Percentiles rank a stretch among this genome's conserved stretches.
phyloP scores from a whole-genome alignment of 2,113 vertebrate genomes.

The Perca schrenkii region DNA sequence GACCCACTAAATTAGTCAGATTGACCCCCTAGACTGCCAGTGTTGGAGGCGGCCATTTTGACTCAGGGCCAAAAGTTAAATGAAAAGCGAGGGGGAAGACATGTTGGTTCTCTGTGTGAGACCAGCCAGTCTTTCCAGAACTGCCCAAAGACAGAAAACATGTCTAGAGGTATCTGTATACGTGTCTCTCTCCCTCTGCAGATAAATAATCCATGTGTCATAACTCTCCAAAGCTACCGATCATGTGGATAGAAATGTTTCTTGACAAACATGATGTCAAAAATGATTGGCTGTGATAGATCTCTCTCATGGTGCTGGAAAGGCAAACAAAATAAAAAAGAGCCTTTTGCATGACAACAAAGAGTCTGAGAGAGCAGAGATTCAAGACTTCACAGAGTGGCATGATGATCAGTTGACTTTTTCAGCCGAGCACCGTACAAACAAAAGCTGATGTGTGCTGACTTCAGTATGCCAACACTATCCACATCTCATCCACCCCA shows the following conservation, averaged over 20 bases:
- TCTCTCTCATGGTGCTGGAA: conserved; percentile 25
- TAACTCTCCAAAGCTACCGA: conserved; percentile 1
- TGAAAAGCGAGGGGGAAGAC: conserved; percentile 63
- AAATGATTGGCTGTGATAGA: conserved; percentile 22
- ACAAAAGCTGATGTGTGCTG: conserved; percentile 44
- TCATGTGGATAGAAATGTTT: conserved; percentile 29
- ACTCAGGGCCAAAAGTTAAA: conserved; percentile 75
- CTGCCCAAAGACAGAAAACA: conserved; percentile 36
- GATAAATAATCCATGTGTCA: conserved; percentile 33
- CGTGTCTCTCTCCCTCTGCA: conserved; percentile 8
- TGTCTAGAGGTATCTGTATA: conserved; percentile 14
- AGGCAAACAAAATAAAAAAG: no score
- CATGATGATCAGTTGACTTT: conserved; percentile 46
- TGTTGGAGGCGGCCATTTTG: conserved; percentile 75
- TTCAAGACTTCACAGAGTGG: conserved; percentile 42
- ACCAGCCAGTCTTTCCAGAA: conserved; percentile 54
- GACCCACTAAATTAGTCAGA: conserved; percentile 80
- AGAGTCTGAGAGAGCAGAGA: conserved; percentile 32
- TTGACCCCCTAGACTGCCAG: conserved; percentile 70
- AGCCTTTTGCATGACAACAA: conserved; percentile 45
- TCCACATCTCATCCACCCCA: conserved; percentile 17
- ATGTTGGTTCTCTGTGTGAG: conserved; percentile 73
- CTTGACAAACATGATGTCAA: conserved; percentile 41
- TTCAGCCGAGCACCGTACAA: conserved; percentile 15
- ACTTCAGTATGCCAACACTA: conserved; percentile 39